These are phyloP conservation scores for Drosophila pruinosa DNA, from an alignment of 1,140 invertebrate species.

Conservation along the genomic window DNA sequence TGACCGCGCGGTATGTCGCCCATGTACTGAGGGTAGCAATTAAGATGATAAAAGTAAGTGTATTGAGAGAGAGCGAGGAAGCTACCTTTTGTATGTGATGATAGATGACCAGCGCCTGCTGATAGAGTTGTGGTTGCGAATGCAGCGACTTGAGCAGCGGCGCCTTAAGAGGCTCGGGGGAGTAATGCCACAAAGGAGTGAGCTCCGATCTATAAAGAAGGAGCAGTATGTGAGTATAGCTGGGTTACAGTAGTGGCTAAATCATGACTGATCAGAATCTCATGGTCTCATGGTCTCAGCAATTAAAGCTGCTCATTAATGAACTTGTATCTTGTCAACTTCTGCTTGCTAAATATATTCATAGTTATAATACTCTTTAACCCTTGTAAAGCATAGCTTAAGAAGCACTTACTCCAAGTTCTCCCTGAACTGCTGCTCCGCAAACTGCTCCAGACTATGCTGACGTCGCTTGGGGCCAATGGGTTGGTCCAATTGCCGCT, in stretches of 20 bases:
- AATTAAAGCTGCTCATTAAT: too few relatives aligned
- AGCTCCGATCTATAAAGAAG: constrained; percentile 39
- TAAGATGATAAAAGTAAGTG: too few relatives aligned
- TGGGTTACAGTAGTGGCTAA: not conserved
- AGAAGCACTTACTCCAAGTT: constrained; percentile 57
- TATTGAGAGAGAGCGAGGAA: too few relatives aligned
- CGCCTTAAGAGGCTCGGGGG: constrained; percentile 91
- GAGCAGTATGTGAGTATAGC: not conserved
- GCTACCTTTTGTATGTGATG: constrained; percentile 90
- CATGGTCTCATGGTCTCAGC: too few relatives aligned
- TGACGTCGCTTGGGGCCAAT: constrained; percentile 86
- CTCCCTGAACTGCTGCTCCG: constrained; percentile 91
- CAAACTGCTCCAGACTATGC: constrained; percentile 92
- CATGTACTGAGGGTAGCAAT: constrained; percentile 88
- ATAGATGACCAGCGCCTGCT: constrained; percentile 90
- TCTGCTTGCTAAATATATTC: too few relatives aligned
- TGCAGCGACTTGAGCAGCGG: constrained; percentile 93
- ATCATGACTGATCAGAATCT: too few relatives aligned
- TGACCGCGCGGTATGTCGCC: constrained; percentile 93
- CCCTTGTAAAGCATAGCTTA: too few relatives aligned
- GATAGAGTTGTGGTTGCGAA: constrained; percentile 89
- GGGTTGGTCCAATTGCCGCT: constrained; percentile 27
- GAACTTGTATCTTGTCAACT: too few relatives aligned
- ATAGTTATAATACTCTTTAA: too few relatives aligned
- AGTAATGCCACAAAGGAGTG: constrained; percentile 92